Base-by-base conservation (phyloP, 2,113 vertebrate genomes). In the Patagioenas fasciata region DNA sequence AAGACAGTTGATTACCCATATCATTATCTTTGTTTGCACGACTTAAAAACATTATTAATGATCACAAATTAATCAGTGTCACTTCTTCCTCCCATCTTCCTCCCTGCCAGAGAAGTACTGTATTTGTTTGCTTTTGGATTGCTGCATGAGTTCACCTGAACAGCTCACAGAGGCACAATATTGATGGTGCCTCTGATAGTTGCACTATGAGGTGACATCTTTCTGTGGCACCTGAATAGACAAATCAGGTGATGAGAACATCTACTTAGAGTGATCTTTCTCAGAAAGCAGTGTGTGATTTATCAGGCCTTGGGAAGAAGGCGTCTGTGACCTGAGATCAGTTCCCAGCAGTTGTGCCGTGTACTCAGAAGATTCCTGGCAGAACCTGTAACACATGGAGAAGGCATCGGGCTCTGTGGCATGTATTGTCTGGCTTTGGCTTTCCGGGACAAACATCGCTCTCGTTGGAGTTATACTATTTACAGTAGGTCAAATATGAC, bases 1-100 rank as follows among this genome's bases (percentile, higher is more conserved):
- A 81, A 90, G 80, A 86, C 56, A 79, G 65, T 47, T 92, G 93
- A 93, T 91, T 95, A 53, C 38, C 61, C 57, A 70, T 94, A 75
- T 84, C 69, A 94, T 93, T 96, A 71, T 79, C 53, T 96, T 88
- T 5, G 1, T 92, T 94, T 94, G 57, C 36, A 75, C 81, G 72
- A 72, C 65, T 94, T 80, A 91, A 90, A 91, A 91, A 86, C 53
- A 56, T 93, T 94, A 86, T 95, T 93, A 94, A 88, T 0, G 15
- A 73, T 72, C 64, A 54, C n/a, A 71, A 69, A 96, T 93, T 90
- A 94, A 96, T 94, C 95, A 90, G 88, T 65, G 89, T 92, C 86
- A 40, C 51, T 72, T 88, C 75, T 9, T 84, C 50, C 82, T 88
- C 58, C 62, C 51, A 51, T 80, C 31, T 93, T 38, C 26, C 65